Conservation (phyloP, 2,797 vertebrate species). For the Enteromius unitaeniatus region DNA sequence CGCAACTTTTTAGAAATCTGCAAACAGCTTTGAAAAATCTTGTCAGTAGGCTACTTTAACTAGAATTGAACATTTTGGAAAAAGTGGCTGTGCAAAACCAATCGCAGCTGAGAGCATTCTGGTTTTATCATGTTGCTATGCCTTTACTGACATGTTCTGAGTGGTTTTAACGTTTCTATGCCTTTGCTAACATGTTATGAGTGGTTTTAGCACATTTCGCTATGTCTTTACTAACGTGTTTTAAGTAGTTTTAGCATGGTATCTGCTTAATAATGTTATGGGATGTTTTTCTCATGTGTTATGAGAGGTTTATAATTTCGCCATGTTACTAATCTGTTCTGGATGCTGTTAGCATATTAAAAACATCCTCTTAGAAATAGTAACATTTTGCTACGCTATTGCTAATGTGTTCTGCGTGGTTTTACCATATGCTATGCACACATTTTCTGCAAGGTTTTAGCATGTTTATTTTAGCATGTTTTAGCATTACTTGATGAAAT, state of each 20-base stretch:
- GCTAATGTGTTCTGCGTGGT: not conserved
- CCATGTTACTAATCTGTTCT: not conserved
- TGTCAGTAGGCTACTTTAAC: too few species aligned
- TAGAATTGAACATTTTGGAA: not conserved
- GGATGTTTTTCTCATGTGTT: not conserved
- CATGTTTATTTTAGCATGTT: not conserved
- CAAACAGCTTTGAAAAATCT: not conserved
- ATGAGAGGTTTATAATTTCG: not conserved
- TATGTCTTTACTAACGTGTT: not conserved
- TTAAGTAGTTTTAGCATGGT: rapidly evolving
- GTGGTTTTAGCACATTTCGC: not conserved
- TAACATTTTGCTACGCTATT: not conserved
- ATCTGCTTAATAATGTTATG: too few species aligned
- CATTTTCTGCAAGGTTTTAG: not conserved
- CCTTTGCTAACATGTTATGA: not conserved
- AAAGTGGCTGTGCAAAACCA: not conserved
- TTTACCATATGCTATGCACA: not conserved
- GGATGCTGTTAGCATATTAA: not conserved
- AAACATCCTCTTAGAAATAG: too few species aligned
- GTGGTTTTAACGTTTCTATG: too few species aligned
- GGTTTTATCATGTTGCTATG: too few species aligned
- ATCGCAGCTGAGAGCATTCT: not conserved
- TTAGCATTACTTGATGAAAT: not conserved
- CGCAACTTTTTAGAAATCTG: not conserved
- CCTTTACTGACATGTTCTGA: not conserved